Conservation (phyloP, 2,113 vertebrate genomes). For the Indri indri region DNA sequence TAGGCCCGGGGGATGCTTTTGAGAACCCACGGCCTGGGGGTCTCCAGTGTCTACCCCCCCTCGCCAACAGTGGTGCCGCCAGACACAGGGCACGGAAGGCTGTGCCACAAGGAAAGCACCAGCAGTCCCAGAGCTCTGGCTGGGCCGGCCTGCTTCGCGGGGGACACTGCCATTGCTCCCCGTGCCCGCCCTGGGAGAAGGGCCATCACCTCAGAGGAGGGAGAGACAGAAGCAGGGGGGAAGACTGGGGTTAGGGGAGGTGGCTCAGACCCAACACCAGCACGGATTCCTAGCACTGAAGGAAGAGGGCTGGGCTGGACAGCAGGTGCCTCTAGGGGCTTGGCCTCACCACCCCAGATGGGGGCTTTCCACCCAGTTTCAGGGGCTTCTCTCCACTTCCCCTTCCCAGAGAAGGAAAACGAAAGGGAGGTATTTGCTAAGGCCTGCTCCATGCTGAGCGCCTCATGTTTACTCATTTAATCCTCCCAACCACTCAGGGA, state of each 20-base stretch:
- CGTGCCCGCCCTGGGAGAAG: not conserved
- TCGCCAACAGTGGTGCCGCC: rapidly evolving
- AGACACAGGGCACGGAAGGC: not conserved
- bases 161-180: not conserved
- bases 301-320: not conserved
- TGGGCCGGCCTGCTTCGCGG: not conserved
- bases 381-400: rapidly evolving
- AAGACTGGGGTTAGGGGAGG: too few species aligned
- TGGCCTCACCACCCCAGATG: rapidly evolving
- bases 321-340: rapidly evolving
- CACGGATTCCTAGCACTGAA: rapidly evolving
- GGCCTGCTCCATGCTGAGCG: rapidly evolving
- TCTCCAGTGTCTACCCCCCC: rapidly evolving
- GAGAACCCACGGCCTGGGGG: rapidly evolving
- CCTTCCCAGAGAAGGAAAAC: not conserved
- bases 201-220: not conserved
- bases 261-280: not conserved
- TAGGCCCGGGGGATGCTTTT: not conserved
- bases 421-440: rapidly evolving
- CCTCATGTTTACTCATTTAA: not conserved
- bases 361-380: rapidly evolving
- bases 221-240: not conserved
- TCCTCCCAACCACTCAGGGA: not conserved
- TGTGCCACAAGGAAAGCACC: rapidly evolving
- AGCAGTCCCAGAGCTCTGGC: not conserved